These are phyloP conservation scores for Salpingus planirostris DNA, from an alignment of 2,888 invertebrate species.

Conservation along the genomic window DNA sequence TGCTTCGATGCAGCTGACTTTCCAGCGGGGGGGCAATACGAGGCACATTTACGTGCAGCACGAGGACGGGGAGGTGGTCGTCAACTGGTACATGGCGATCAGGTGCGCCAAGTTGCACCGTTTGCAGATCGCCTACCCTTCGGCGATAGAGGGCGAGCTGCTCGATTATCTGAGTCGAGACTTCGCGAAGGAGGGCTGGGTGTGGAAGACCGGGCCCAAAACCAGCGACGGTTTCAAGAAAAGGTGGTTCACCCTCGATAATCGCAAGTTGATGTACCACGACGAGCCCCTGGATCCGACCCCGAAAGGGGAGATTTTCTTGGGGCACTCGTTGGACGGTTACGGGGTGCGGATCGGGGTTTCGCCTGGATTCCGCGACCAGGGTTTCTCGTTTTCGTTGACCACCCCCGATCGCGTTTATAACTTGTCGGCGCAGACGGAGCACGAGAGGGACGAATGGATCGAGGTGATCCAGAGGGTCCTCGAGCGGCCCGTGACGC, in stretches of 20 bases:
- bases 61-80: constrained; percentile 75
- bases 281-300: constrained; percentile 79
- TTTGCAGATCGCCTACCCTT: constrained; percentile 76
- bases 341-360: constrained; percentile 64
- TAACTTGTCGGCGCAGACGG: constrained; percentile 65
- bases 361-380: constrained; percentile 60
- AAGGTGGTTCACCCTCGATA: constrained; percentile 83
- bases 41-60: constrained; percentile 82
- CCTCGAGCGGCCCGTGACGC: constrained; percentile 64
- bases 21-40: constrained; percentile 76
- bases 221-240: constrained; percentile 73
- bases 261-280: constrained; percentile 87
- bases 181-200: constrained; percentile 78
- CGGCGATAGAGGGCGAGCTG: constrained; percentile 62
- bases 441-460: constrained; percentile 74
- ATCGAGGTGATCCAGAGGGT: constrained; percentile 66
- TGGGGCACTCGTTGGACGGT: constrained; percentile 68
- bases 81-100: constrained; percentile 62
- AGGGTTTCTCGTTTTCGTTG: constrained; percentile 72
- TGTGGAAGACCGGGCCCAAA: constrained; percentile 83
- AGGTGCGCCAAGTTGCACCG: constrained; percentile 76
- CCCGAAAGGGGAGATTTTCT: constrained; percentile 85
- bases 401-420: constrained; percentile 71
- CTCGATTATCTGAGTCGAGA: constrained; percentile 67
- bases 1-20: constrained; percentile 78